These are phyloP conservation scores for Caerostris extrusa DNA, from an alignment of 1,140 invertebrate genomes.

Conservation along the genomic window DNA sequence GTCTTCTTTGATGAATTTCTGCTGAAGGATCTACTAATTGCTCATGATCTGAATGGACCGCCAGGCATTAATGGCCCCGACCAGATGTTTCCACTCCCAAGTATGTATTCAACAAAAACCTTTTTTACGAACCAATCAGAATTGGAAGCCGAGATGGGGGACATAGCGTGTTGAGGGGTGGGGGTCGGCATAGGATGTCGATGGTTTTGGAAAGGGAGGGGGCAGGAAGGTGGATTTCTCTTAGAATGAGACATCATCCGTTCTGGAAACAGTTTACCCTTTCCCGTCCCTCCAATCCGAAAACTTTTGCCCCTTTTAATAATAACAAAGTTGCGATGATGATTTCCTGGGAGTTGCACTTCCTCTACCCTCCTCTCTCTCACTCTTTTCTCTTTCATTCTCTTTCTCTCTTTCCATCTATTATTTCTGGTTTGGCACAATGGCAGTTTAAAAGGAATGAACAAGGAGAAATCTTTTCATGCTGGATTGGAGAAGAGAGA, in stretches of 20 bases:
- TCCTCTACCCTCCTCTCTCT: neutral
- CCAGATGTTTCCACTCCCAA: constrained; percentile 76
- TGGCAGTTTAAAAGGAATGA: constrained; percentile 69
- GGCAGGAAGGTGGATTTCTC: constrained; percentile 47
- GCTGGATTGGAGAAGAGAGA: constrained; percentile 4
- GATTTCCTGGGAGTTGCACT: constrained; percentile 57
- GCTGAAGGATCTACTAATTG: constrained; percentile 77
- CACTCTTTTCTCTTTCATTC: constrained; percentile 38
- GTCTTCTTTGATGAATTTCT: constrained; percentile 78
- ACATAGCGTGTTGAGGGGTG: neutral
- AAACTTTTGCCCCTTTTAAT: constrained; percentile 64
- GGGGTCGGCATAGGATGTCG: constrained; percentile 52
- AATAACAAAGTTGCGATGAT: constrained; percentile 77
- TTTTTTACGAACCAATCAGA: constrained; percentile 76
- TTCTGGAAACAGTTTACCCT: constrained; percentile 75
- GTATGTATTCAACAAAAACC: constrained; percentile 74
- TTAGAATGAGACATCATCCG: constrained; percentile 74
- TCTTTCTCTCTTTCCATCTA: constrained; percentile 53
- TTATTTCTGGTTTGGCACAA: constrained; percentile 72
- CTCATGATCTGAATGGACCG: constrained; percentile 77
- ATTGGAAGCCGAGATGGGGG: constrained; percentile 9
- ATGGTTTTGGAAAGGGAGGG: neutral
- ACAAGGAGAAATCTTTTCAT: constrained; percentile 69
- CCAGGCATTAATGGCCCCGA: constrained; percentile 69
- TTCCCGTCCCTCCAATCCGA: constrained; percentile 33